Percentiles rank a stretch among this genome's conserved stretches.
Conservation (phyloP, 2,113 vertebrate genomes). For the Grantiella picta region DNA sequence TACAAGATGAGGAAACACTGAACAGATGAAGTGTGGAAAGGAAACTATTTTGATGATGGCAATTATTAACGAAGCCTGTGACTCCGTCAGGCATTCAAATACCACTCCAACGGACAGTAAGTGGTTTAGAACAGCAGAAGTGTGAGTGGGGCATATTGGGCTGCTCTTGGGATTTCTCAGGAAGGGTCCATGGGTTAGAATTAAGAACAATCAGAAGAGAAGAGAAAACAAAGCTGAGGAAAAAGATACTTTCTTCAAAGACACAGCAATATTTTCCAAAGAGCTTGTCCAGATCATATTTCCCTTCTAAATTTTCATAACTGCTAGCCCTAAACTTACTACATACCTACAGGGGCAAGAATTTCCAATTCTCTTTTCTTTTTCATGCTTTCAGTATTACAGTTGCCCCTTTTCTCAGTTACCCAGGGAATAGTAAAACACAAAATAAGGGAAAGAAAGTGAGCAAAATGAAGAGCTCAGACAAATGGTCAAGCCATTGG, state of each 20-base stretch:
- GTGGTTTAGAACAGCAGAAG: not conserved
- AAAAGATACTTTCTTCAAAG: not conserved
- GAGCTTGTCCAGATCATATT: not conserved
- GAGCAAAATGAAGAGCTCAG: not conserved
- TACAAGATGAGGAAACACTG: not conserved
- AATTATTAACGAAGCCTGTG: not conserved
- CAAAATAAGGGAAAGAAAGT: not conserved
- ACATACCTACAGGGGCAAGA: not conserved
- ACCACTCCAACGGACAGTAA: not conserved
- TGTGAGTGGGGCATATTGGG: not conserved
- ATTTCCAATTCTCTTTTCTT: not conserved
- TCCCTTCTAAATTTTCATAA: not conserved
- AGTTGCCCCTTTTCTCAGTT: not conserved
- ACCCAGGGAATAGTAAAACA: not conserved
- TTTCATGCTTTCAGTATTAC: not conserved
- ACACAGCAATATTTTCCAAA: not conserved
- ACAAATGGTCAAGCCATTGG: not conserved
- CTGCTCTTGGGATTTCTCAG: not conserved
- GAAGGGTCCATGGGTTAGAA: not conserved
- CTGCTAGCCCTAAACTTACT: not conserved
- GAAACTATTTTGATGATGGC: slow-evolving; percentile 34
- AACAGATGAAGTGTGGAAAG: not conserved
- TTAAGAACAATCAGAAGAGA: not conserved
- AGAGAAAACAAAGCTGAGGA: not conserved
- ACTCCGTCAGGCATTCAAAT: not conserved